Percentiles rank a stretch among this genome's conserved stretches.
phyloP scores from a whole-genome alignment of 2,113 vertebrate species.

The Rostratula benghalensis region DNA sequence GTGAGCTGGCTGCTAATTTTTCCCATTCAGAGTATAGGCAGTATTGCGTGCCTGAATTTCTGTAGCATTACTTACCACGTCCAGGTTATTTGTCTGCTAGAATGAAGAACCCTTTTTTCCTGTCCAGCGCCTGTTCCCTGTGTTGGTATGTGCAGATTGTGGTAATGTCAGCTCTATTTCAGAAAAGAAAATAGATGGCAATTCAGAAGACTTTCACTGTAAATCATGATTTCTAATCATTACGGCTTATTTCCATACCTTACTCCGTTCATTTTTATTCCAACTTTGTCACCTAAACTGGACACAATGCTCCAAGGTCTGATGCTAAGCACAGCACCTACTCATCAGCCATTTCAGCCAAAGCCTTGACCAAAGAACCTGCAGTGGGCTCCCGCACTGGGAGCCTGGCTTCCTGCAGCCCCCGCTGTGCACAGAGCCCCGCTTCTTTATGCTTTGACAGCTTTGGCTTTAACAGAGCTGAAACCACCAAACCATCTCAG shows the following conservation, averaged over 20 bases:
- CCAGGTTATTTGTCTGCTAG: neutral
- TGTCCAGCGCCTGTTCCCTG: neutral
- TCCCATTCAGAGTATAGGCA: neutral
- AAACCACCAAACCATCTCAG: neutral
- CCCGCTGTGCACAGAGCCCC: neutral
- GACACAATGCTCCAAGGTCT: neutral
- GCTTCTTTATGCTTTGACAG: neutral
- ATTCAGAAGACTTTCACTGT: neutral
- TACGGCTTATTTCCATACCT: neutral
- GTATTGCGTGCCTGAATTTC: neutral
- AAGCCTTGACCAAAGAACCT: neutral
- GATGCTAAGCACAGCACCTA: neutral
- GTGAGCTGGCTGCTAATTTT: neutral
- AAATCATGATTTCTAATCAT: neutral
- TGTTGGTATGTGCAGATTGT: neutral
- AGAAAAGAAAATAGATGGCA: neutral
- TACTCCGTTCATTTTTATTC: neutral
- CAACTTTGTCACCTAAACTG: neutral
- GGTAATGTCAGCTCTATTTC: neutral
- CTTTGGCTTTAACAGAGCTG: neutral
- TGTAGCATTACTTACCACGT: neutral
- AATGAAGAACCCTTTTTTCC: neutral
- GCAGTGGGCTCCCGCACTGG: accelerated
- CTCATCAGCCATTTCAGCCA: accelerated
- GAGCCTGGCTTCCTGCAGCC: neutral